Evolutionary conservation across 2,888 invertebrate genomes (phyloP).

Genomic region (Deroplatys truncata): DNA sequence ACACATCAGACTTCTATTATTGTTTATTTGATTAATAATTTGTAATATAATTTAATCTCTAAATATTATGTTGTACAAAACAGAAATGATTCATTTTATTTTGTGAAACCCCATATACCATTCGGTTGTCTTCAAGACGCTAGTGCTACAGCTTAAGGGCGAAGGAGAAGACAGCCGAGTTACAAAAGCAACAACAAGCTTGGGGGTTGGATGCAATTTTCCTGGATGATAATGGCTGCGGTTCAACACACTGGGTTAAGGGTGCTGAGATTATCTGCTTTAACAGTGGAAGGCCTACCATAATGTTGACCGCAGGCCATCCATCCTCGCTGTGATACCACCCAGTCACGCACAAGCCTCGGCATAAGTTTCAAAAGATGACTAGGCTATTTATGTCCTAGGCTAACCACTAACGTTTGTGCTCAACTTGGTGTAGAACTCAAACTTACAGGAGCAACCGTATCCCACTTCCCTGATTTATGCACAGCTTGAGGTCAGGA

Average conservation of each 20-base stretch:
- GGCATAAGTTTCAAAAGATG: not conserved
- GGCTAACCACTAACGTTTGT: not conserved
- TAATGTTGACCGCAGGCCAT: not conserved
- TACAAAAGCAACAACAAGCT: not conserved
- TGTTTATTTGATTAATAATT: too few relatives aligned
- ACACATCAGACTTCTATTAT: too few relatives aligned
- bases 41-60: too few relatives aligned
- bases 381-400: not conserved
- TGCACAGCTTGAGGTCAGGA: not conserved
- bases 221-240: not conserved
- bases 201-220: not conserved
- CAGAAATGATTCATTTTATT: too few relatives aligned
- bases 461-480: not conserved
- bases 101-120: too few relatives aligned
- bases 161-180: not conserved
- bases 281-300: not conserved
- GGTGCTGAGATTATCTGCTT: not conserved
- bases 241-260: not conserved
- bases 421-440: not conserved
- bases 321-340: not conserved
- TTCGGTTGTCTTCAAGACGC: not conserved
- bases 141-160: not conserved
- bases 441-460: not conserved
- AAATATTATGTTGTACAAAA: too few relatives aligned
- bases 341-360: not conserved